Base-by-base conservation (phyloP, 2,888 invertebrate genomes). In the Spatulosminthurus flaviceps region DNA sequence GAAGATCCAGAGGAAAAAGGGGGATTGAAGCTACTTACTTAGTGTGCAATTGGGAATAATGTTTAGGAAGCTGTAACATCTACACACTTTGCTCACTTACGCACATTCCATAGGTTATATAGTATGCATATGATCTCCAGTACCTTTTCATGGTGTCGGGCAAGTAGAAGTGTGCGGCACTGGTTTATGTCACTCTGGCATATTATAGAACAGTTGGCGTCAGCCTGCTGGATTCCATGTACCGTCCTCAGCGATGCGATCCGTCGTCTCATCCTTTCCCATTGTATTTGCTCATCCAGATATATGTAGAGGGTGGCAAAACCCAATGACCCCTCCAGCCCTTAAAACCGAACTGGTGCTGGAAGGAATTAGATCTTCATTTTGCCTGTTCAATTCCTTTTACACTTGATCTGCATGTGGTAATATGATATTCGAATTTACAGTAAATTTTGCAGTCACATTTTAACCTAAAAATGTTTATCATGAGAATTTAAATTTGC, bases 121-220 rank as follows among this genome's bases (percentile, higher is more conserved):
- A 51, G 9, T 34, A 34, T 7, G 34, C 9, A 34, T 9, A 34
- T 34, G 5, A 9, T 64, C 26, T n/a, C 2, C n/a, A 26, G 24
- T 13, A 64, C 64, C 26, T 1, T n/a, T n/a, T n/a, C n/a, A n/a
- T 42, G 19, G 51, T 22, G 51, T 42, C 43, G 21, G 43, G 64
- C 41, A 77, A 73, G 51, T 61, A 43, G 77, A 73, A 76, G 72
- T 60, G 76, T 80, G 77, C 73, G 61, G 72, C 79, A 29, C 81
- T 81, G 81, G 81, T 79, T 81, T 79, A 28, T 81, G 79, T 81
- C 81, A 81, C 26, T 28, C 72, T 78, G 78, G 78, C 78, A 78
- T 67, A 79, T 72, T 72, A 66, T n/a, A 77, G 79, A 79, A 73
- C 77, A 77, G 80, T 80, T 80, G 80, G 80, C 80, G 80, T 80